These are phyloP conservation scores for Hedya salicella DNA, from an alignment of 2,888 invertebrate species.

Conservation along the genomic window DNA sequence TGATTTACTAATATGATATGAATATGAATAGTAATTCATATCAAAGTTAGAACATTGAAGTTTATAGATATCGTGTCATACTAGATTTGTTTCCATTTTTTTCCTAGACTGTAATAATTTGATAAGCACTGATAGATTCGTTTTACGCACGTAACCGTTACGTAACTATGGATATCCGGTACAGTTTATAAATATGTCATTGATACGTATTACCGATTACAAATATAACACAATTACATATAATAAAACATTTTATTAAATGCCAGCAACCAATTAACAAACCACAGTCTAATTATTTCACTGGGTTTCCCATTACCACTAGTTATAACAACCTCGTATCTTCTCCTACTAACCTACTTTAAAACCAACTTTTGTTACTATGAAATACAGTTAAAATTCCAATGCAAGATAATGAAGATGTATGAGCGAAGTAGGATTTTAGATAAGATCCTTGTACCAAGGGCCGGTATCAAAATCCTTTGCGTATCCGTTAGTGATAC, in stretches of 20 bases:
- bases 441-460: conserved; percentile 23
- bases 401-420: not conserved
- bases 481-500: conserved; percentile 44
- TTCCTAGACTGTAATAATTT: no score
- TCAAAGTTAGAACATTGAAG: no score
- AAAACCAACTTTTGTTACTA: not conserved
- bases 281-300: conserved; percentile 33
- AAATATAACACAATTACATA: not conserved
- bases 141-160: no score
- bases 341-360: not conserved
- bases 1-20: no score
- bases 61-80: no score
- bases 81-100: no score
- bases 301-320: conserved; percentile 23
- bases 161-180: not conserved
- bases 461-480: conserved; percentile 30
- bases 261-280: conserved; percentile 5
- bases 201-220: not conserved
- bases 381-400: not conserved
- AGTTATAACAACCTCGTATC: conserved; percentile 1
- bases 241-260: conserved; percentile 4
- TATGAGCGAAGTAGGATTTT: not conserved
- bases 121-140: no score
- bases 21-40: no score
- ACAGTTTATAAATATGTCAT: not conserved